Percentiles rank a stretch among this genome's conserved stretches.
phyloP scores from a whole-genome alignment of 2,113 vertebrate species.

The Caranx ignobilis region DNA sequence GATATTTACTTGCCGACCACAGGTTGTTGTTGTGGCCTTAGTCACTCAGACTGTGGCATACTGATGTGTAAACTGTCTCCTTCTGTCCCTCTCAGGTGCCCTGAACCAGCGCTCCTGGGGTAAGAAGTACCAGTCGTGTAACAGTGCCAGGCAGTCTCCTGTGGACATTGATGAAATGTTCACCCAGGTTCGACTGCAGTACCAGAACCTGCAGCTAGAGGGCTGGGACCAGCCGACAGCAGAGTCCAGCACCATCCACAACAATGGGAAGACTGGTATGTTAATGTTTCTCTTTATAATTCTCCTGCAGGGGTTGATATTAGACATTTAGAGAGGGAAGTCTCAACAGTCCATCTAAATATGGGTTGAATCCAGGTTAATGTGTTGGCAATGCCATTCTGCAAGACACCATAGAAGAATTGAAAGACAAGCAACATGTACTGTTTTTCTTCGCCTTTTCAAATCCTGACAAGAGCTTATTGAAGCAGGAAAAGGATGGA shows the following conservation, averaged over 20 bases:
- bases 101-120: conserved; percentile 93
- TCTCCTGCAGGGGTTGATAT: background rate
- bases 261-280: conserved; percentile 95
- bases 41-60: too few species aligned
- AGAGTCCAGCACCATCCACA: conserved; percentile 89
- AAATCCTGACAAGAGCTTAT: background rate
- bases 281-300: background rate
- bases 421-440: background rate
- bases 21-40: too few species aligned
- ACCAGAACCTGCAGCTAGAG: conserved; percentile 92
- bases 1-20: too few species aligned
- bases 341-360: too few species aligned
- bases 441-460: background rate
- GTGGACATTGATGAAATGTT: conserved; percentile 96
- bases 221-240: conserved; percentile 89
- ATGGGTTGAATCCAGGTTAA: too few species aligned
- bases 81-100: conserved; percentile 82
- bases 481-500: conserved; percentile 7
- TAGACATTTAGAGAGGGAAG: too few species aligned
- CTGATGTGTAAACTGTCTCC: too few species aligned
- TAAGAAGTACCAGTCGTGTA: conserved; percentile 92
- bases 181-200: conserved; percentile 92
- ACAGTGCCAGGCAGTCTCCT: conserved; percentile 92
- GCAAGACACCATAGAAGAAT: background rate
- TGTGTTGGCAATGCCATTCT: background rate